Evolutionary conservation across 2,113 vertebrate genomes (phyloP).

Genomic region (Sprattus sprattus): DNA sequence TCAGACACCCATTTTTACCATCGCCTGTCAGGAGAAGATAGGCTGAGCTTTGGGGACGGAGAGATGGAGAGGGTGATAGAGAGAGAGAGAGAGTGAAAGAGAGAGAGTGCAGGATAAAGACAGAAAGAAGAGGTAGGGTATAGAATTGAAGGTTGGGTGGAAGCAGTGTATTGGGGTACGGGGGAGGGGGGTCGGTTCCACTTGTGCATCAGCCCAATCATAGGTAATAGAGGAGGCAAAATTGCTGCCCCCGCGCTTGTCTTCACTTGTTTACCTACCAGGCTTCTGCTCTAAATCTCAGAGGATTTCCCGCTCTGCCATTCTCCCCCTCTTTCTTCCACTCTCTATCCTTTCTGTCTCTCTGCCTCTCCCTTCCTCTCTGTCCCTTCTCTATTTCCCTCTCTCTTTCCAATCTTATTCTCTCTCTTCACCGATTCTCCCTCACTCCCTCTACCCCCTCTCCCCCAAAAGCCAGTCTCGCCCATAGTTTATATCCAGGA

Average conservation of each 20-base stretch:
- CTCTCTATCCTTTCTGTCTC: neutral
- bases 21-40: neutral
- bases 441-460: neutral
- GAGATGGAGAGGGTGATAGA: neutral
- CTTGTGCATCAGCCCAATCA: slow-evolving; percentile 1
- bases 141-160: neutral
- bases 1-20: neutral
- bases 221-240: neutral
- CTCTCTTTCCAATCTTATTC: neutral
- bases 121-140: neutral
- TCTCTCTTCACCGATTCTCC: neutral
- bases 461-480: neutral
- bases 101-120: neutral
- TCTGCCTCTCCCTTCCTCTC: neutral
- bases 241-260: slow-evolving; percentile 16
- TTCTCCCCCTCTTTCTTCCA: neutral
- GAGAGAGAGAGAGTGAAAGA: neutral
- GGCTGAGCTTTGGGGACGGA: neutral
- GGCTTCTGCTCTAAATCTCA: slow-evolving; percentile 4
- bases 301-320: neutral
- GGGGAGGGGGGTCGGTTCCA: neutral
- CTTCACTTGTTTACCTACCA: slow-evolving; percentile 23
- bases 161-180: neutral
- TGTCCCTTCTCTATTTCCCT: neutral
- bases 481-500: neutral